Evolutionary conservation across 2,797 vertebrate species (phyloP).

Genomic region (Eulemur coronatus): DNA sequence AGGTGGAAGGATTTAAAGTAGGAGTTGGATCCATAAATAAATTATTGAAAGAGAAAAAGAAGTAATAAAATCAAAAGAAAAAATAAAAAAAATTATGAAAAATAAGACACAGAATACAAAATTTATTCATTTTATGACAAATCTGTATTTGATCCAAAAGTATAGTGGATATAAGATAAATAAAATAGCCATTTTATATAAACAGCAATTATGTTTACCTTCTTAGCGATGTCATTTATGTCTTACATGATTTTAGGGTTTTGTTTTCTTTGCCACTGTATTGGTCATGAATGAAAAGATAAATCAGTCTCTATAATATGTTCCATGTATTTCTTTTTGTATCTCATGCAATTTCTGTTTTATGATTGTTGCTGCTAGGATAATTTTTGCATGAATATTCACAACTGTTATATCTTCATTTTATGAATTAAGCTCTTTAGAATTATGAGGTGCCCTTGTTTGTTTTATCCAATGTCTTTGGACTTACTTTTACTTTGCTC

Average conservation of each 20-base stretch:
- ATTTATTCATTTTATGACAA: background rate
- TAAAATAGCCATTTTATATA: background rate
- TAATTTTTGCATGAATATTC: constrained; percentile 43
- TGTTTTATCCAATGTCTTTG: background rate
- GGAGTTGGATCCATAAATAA: background rate
- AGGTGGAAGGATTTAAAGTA: background rate
- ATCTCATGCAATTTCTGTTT: constrained; percentile 12
- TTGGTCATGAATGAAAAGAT: background rate
- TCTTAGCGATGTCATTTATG: background rate
- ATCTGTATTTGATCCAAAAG: background rate
- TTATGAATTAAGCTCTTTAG: constrained; percentile 14
- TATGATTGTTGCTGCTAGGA: constrained; percentile 14
- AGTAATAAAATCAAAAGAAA: background rate
- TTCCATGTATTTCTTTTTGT: background rate
- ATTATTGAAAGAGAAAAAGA: background rate
- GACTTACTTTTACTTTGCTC: background rate
- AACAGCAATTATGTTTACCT: background rate
- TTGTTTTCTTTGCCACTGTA: background rate
- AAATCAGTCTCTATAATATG: background rate
- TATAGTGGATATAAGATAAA: background rate
- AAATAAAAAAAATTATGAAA: background rate
- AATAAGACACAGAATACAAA: background rate
- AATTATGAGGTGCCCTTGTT: background rate
- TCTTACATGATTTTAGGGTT: background rate
- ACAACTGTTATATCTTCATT: constrained; percentile 18